Base-by-base conservation (phyloP, 2,113 vertebrate genomes). In the Mesoclemmys tuberculata region DNA sequence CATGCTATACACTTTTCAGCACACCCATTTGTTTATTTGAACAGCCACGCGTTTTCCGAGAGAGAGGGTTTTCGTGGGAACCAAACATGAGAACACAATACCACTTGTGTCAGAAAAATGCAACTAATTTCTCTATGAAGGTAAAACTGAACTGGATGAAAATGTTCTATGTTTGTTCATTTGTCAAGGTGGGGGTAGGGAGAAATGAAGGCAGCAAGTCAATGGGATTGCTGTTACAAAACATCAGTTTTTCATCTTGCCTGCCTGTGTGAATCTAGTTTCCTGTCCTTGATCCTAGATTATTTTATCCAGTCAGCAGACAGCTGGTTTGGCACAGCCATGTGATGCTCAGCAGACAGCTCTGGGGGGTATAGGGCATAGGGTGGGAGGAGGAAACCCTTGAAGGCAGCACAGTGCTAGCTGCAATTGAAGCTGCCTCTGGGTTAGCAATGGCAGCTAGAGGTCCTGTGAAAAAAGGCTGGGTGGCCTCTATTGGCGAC, bases 391-490 rank as follows among this genome's bases (percentile, higher is more conserved):
- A 49, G 88, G 89, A 92, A 86, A 84, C 35, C 91, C 1, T 41
- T 84, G 93, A 35, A 22, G 93, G 91, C 94, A 10, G 2, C 81
- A 84, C 71, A 8, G 87, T 74, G 2, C 5, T 49, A 86, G 92
- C 95, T 41, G 86, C 1, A 48, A 90, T 93, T 8, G 71, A 75
- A 93, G 93, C 97, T 85, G 46, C 89, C 71, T 84, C 92, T 8
- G 95, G 98, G 98, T 97, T 97, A 96, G 90, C 85, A 4, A 96
- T 58, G 29, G 97, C 97, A 96, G 97, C 41, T 2, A 97, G 91
- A 98, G 98, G 98, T 97, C 98, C 98, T 98, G 98, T 98, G 98
- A 98, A 98, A 97, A 96, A 58, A 2, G 89, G 79, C 80, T 41
- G 97, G 95, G 97, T 49, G 10, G 97, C 96, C 97, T 97, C 92